Conservation (phyloP, 2,888 invertebrate genomes). For the Nasonovia ribisnigri region DNA sequence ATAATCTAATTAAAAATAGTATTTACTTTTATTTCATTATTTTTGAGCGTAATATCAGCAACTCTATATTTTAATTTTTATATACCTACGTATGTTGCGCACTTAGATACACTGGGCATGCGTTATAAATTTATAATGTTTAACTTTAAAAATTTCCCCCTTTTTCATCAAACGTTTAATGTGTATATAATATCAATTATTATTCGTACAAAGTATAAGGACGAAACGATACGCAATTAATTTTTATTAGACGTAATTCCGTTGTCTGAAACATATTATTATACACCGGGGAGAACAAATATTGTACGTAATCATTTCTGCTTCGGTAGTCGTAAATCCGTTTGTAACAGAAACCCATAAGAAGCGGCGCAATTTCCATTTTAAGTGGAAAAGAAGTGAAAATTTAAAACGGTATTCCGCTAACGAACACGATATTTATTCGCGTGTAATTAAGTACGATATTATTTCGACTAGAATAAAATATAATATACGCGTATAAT, state of each 20-base stretch:
- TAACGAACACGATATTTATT: neutral
- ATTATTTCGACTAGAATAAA: neutral
- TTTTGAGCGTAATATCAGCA: too few species aligned
- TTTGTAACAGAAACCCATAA: neutral
- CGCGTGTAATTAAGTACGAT: neutral
- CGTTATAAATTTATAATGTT: too few species aligned
- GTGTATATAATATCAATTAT: too few species aligned
- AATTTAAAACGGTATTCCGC: neutral
- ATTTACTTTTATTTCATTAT: too few species aligned
- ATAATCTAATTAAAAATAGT: too few species aligned
- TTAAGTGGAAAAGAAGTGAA: neutral
- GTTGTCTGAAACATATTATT: conserved; percentile 1
- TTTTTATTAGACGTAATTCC: conserved; percentile 16
- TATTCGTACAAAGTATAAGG: too few species aligned
- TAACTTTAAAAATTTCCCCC: too few species aligned
- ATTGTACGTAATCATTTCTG: neutral
- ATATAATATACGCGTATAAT: neutral
- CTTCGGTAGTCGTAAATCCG: neutral
- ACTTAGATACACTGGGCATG: too few species aligned
- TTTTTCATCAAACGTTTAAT: too few species aligned
- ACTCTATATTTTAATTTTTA: too few species aligned
- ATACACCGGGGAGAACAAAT: neutral
- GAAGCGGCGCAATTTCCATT: neutral
- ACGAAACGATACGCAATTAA: conserved; percentile 13
- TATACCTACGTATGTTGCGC: too few species aligned